A percentile compares a stretch with the other conserved stretches of the same genome.
Conservation (phyloP, 2,113 vertebrate species). For the Laticauda laticaudata region DNA sequence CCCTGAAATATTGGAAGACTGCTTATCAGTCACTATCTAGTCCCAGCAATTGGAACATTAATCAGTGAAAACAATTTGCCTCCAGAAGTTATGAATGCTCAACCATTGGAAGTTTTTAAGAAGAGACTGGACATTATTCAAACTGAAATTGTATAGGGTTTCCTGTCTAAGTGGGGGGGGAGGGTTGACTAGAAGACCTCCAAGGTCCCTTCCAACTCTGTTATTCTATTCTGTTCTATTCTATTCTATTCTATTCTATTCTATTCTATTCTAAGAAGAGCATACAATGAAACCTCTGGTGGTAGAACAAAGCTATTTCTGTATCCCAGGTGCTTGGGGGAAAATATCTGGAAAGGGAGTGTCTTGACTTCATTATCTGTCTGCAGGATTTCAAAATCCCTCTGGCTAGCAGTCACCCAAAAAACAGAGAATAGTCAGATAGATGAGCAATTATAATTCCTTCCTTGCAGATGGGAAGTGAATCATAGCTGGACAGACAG, state of each 20-base stretch:
- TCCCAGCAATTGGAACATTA: too few species aligned
- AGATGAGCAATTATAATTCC: not conserved
- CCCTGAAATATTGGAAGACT: too few species aligned
- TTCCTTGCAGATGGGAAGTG: not conserved
- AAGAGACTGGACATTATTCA: too few species aligned
- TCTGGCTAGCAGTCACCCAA: not conserved
- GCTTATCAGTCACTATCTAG: too few species aligned
- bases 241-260: not conserved
- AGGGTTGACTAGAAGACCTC: too few species aligned
- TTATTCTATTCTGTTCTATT: not conserved
- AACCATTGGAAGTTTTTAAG: too few species aligned
- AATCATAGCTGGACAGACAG: not conserved
- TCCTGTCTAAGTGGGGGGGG: too few species aligned
- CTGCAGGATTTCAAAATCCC: not conserved
- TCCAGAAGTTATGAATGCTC: too few species aligned
- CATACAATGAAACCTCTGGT: not conserved
- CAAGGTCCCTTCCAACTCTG: not conserved
- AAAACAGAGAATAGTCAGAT: not conserved
- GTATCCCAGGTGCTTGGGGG: not conserved
- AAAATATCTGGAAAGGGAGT: not conserved
- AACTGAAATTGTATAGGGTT: too few species aligned
- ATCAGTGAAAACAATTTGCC: too few species aligned
- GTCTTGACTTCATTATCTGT: not conserved
- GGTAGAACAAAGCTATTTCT: not conserved
- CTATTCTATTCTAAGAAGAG: not conserved